Evolutionary conservation across 2,888 invertebrate genomes (phyloP), one percentile per base, ranked within the genome.

Genomic region (Acrocera orbiculus): DNA sequence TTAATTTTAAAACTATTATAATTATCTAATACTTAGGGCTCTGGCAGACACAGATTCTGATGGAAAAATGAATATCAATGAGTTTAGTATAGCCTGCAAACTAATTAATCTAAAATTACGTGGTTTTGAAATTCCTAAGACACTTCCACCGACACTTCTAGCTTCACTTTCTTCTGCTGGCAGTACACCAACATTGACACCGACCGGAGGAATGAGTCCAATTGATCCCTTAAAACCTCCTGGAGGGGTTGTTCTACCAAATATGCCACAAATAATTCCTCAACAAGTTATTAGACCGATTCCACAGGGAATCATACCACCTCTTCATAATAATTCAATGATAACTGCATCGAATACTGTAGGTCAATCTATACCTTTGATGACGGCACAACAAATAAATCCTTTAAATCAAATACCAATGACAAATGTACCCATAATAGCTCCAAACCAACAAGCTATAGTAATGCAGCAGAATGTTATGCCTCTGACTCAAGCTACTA

Each of bases 31-130:
- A 19, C 19, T 19, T 19, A 70, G 89, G 87, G 70, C 69, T 9
- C 62, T 98, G 29, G 87, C 96, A 1, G 98, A 98, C 58, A 81
- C 90, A 28, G 89, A 96, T 58, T 76, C 85, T 11, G 98, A 98
- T 66, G 98, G 98, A 0, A 89, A 87, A 63, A 76, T 98, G 70
- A 86, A 95, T 51, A 73, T 90, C 34, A 79, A 81, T 50, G 98
- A 98, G 63, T 98, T 96, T 61, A 90, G 90, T 44, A 89, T 98
- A 47, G 96, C 98, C 30, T 95, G 96, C 68, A 93, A 93, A 67
- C 65, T 93, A 38, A 92, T 93, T 36, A 89, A 85, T 52, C 67
- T 93, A 41, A 93, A 92, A 61, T 64, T 98, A 10, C 77, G 89
- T 34, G 90, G 92, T 4, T 74, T 82, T 49, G 90, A 93, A 53